Base-by-base conservation (phyloP, 2,797 vertebrate species). In the Poliocrania exsul region DNA sequence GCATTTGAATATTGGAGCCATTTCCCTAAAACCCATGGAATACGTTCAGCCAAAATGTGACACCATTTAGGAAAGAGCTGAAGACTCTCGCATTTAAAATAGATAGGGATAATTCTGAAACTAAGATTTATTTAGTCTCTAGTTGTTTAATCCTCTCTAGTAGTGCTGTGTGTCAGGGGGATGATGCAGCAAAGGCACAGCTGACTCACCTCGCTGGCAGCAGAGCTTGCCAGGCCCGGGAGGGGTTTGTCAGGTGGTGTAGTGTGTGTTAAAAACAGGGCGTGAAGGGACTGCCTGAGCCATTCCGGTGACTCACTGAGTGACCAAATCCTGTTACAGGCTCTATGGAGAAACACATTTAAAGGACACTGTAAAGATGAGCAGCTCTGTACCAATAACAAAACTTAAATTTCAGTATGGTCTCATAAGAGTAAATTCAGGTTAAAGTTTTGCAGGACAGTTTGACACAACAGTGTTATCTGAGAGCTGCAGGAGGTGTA, bases 151-250 rank as follows among this genome's bases (percentile, higher is more conserved):
- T 86, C 31, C 18, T 47, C 74, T 58, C 88, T n/a, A 44, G 46
- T n/a, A 85, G 64, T 21, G 42, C 72, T 86, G 57, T 40, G 24
- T 81, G 38, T 90, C 77, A 78, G 86, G 44, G 47, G 50, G 44
- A 72, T 95, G 94, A 94, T 91, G 77, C 84, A 69, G 93, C 85
- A 88, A 73, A 87, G 86, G 35, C 1, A 1, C 67, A 73, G 84
- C 91, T 93, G 93, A 65, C 72, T 91, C 66, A 84, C 67, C 62
- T 70, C 81, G 35, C 93, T 81, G 83, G 89, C 93, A 88, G 23
- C 3, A 6, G 24, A 71, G 28, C 70, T 83, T 67, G 23, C 66
- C 73, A 83, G 92, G 67, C 24, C 53, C 14, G 57, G 47, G 56
- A 86, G 78, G 93, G 57, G 54, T 88, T 83, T 90, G 51, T 53